Evolutionary conservation across 2,888 invertebrate genomes (phyloP).

Genomic region (Scotopteryx bipunctaria): DNA sequence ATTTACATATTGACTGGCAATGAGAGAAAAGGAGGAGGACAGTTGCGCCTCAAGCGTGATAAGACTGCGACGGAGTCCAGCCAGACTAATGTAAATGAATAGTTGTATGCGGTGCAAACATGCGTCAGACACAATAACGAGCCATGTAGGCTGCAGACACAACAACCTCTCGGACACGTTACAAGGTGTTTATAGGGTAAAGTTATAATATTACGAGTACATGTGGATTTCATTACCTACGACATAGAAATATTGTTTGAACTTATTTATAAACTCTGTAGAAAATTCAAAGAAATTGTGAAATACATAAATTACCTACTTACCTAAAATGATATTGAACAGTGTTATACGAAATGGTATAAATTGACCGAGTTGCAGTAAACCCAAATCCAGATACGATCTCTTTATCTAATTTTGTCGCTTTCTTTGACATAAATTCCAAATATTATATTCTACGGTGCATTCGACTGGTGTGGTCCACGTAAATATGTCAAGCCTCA

Average conservation of each 20-base stretch:
- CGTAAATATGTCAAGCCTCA: slow-evolving; percentile 50
- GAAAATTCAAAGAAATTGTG: no score
- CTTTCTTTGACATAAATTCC: slow-evolving; percentile 28
- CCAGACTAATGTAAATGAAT: slow-evolving; percentile 66
- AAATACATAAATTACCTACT: no score
- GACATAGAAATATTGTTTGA: not conserved
- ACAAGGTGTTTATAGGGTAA: slow-evolving; percentile 3
- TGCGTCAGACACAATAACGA: slow-evolving; percentile 48
- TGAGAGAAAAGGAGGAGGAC: slow-evolving; percentile 65
- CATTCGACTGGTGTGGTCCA: slow-evolving; percentile 60
- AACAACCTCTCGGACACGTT: slow-evolving; percentile 22
- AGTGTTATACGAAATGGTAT: not conserved
- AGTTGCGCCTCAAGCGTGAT: slow-evolving; percentile 54
- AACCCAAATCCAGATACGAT: slow-evolving; percentile 13
- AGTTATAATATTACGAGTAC: no score
- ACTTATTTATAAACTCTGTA: no score
- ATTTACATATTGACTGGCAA: slow-evolving; percentile 71
- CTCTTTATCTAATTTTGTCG: slow-evolving; percentile 22
- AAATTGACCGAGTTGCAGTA: slow-evolving; percentile 8
- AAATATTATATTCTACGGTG: slow-evolving; percentile 37
- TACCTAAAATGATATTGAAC: not conserved
- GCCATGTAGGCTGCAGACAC: slow-evolving; percentile 44
- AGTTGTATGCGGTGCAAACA: slow-evolving; percentile 51
- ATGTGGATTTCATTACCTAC: not conserved
- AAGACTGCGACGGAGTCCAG: slow-evolving; percentile 49